These are phyloP conservation scores for Halcyon leucocephala DNA, from an alignment of 2,797 vertebrate genomes.

Conservation along the genomic window DNA sequence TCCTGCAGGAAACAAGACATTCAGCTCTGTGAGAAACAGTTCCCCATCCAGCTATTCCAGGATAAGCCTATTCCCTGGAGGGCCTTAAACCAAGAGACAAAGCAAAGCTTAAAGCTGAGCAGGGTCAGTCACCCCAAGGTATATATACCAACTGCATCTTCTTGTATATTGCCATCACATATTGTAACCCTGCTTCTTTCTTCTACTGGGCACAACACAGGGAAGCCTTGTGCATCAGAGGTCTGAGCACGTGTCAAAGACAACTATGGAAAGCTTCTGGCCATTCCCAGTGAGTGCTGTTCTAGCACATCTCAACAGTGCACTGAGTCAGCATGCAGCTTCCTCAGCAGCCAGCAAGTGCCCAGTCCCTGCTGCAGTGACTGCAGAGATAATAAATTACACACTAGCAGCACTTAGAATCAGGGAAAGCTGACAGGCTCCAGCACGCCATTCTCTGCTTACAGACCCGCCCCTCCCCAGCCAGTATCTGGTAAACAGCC, in stretches of 20 bases:
- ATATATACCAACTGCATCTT: not conserved
- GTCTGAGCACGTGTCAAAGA: not conserved
- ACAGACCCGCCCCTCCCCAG: not conserved
- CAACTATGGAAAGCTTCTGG: not conserved
- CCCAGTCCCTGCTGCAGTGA: constrained; percentile 12
- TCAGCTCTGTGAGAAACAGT: not conserved
- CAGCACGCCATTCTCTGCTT: not conserved
- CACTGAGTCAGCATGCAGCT: not conserved
- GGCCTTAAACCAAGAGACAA: not conserved
- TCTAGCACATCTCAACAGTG: not conserved
- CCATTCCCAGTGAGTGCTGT: not conserved
- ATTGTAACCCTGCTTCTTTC: not conserved
- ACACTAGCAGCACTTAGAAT: not conserved
- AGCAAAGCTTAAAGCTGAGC: not conserved
- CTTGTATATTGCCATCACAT: not conserved
- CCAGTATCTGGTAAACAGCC: not conserved
- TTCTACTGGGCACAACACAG: not conserved
- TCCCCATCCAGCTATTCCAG: not conserved
- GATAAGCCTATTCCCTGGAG: not conserved
- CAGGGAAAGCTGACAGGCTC: not conserved
- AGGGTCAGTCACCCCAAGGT: not conserved
- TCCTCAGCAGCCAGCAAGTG: not conserved
- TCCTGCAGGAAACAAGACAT: constrained; percentile 78
- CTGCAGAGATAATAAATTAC: constrained; percentile 58
- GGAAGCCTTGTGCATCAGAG: not conserved